These are phyloP conservation scores for Acanthosepion esculentum DNA, from an alignment of 2,888 invertebrate genomes.

Conservation along the genomic window DNA sequence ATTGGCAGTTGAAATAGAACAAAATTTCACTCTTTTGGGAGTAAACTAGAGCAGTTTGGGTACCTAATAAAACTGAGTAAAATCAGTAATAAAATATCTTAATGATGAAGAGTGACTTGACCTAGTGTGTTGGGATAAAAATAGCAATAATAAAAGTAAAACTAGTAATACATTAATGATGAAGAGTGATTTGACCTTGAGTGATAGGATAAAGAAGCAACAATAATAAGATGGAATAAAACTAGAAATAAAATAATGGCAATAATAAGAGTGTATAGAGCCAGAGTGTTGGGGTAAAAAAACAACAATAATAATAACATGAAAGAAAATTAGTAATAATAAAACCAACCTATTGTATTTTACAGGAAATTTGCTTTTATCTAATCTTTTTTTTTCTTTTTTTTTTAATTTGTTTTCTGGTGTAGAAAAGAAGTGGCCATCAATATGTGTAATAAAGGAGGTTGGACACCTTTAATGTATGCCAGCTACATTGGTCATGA, in stretches of 20 bases:
- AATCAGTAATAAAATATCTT: too few relatives aligned
- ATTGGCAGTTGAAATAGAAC: too few relatives aligned
- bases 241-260: background rate
- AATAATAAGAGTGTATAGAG: too few relatives aligned
- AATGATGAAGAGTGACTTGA: too few relatives aligned
- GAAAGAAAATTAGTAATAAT: too few relatives aligned
- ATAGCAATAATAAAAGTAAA: background rate
- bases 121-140: too few relatives aligned
- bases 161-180: background rate
- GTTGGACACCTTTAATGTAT: conserved; percentile 77
- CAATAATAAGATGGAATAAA: background rate
- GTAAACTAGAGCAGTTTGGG: too few relatives aligned
- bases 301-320: too few relatives aligned
- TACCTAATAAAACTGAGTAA: too few relatives aligned
- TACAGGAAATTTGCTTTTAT: background rate
- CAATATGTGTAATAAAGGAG: conserved; percentile 73
- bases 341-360: background rate
- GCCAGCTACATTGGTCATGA: conserved; percentile 76
- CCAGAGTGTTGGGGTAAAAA: background rate
- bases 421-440: conserved; percentile 64
- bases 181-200: too few relatives aligned
- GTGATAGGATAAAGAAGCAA: background rate
- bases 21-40: too few relatives aligned
- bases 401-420: too few relatives aligned
- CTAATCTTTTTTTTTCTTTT: conserved; percentile 47